Evolutionary conservation across 2,888 invertebrate genomes (phyloP), one percentile per base, ranked within the genome.

Genomic region (Melieria crassipennis): DNA sequence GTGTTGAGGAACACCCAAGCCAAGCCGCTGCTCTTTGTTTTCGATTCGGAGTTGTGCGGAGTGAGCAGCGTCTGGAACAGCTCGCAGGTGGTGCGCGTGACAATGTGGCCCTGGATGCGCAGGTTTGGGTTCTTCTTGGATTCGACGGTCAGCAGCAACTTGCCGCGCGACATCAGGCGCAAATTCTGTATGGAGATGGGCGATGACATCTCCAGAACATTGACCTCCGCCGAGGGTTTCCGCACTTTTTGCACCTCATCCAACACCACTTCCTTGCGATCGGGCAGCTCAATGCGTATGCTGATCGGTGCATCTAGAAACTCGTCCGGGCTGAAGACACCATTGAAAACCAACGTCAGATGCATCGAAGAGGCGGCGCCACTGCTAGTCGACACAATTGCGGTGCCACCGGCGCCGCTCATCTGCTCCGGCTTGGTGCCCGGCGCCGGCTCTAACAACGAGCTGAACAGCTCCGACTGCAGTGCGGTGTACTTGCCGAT

Each of bases 351-450:
- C 4, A 95, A 86, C 0, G 94, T 93, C 55, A 95, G 85, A 83
- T 95, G 94, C 72, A 96, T 90, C 50, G 93, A 93, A 0, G 95
- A 94, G 0, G 93, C 91, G 2, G 93, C 91, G 0, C 94, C 91
- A 10, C 93, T 92, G 0, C 92, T 93, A 0, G 93, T 93, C 0
- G 95, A 94, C 1, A 96, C 92, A 48, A 95, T 92, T 0, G 95
- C 96, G 0, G 95, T 95, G 1, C 95, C 96, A 80, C 94, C 95
- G 78, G 88, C 91, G 79, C 89, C 93, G 74, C 87, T 89, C 91
- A 89, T 89, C 72, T 88, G 87, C 69, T 89, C 88, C 52, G 87
- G 87, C 84, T 88, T 90, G 75, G 86, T 90, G 77, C 89, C 92
- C 79, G 87, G 89, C 78, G 87, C 90, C 0, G 92, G 91, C 79